phyloP scores from a whole-genome alignment of 2,888 invertebrate species.

The Aphodius sticticus region DNA sequence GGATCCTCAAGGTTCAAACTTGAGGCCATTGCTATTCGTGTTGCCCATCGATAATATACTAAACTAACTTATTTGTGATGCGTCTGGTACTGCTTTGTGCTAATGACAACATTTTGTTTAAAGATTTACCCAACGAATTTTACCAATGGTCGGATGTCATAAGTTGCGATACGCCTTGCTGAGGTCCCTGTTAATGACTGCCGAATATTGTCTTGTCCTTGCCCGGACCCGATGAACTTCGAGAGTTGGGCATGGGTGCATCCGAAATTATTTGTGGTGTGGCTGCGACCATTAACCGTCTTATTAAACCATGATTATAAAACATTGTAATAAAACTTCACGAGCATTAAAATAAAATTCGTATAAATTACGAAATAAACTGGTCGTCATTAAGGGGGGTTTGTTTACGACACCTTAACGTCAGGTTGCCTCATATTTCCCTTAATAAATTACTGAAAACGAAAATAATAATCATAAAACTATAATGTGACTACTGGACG shows the following conservation, averaged over 20 bases:
- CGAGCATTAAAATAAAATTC: slow-evolving; percentile 62
- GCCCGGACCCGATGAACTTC: neutral
- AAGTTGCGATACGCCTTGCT: no score
- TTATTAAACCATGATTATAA: slow-evolving; percentile 63
- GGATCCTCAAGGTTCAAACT: no score
- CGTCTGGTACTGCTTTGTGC: no score
- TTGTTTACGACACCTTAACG: slow-evolving; percentile 50
- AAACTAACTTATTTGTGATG: no score
- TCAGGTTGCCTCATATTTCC: slow-evolving; percentile 60
- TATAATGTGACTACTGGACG: slow-evolving; percentile 58
- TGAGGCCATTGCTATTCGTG: no score
- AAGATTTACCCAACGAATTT: no score
- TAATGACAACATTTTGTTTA: no score
- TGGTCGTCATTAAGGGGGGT: slow-evolving; percentile 59
- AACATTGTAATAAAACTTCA: slow-evolving; percentile 63
- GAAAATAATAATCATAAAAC: slow-evolving; percentile 42
- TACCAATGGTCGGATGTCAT: no score
- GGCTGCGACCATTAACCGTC: slow-evolving; percentile 57
- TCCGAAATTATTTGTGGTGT: slow-evolving; percentile 53
- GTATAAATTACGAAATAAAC: slow-evolving; percentile 61
- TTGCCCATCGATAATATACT: no score
- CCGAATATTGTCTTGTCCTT: neutral
- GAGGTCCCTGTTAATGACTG: neutral
- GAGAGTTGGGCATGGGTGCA: neutral
- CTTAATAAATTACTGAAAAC: slow-evolving; percentile 59